Base-by-base conservation (phyloP, 1,140 invertebrate species). In the Apis florea region DNA sequence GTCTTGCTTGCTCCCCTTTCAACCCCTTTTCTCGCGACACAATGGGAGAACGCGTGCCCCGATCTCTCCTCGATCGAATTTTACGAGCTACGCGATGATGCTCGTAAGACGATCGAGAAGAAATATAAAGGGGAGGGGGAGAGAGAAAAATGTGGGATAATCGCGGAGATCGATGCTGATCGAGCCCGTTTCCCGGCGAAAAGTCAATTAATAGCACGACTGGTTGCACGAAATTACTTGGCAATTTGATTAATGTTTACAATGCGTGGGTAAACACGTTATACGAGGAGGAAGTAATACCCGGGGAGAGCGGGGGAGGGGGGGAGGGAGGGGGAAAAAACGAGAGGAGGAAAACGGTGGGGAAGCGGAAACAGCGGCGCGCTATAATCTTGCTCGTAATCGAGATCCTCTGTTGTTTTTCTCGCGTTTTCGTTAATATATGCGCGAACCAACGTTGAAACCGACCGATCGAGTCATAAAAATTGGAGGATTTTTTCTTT, bases 321-420 rank as follows among this genome's bases (percentile, higher is more conserved):
- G n/a, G 40, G 5, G 26, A 31, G 12, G 51, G 26, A 31, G 15
- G 9, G 19, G 26, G 8, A 19, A 51, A 51, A 68, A 76, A 77
- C n/a, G 71, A 12, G 67, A 10, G 26, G 49, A 26, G 69, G 0
- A 70, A n/a, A 51, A 63, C 24, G 15, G 61, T 8, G 31, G n/a
- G n/a, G 6, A 63, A 49, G 3, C 53, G 66, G 40, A 68, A 68
- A 49, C 21, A 51, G 4, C 19, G 31, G 40, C 66, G 40, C 13
- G 68, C 15, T 79, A 61, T 78, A 78, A 78, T 79, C 76, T 71
- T 71, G 68, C 76, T 63, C 40, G 24, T 49, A n/a, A 56, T 79
- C 19, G 76, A 79, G 71, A 79, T 71, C 68, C 76, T 79, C 61
- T 79, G 76, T 79, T 71, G 67, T 79, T 58, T 71, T 51, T 79